These are phyloP conservation scores for Ptiloglossa arizonensis DNA, from an alignment of 1,140 invertebrate genomes.

Conservation along the genomic window DNA sequence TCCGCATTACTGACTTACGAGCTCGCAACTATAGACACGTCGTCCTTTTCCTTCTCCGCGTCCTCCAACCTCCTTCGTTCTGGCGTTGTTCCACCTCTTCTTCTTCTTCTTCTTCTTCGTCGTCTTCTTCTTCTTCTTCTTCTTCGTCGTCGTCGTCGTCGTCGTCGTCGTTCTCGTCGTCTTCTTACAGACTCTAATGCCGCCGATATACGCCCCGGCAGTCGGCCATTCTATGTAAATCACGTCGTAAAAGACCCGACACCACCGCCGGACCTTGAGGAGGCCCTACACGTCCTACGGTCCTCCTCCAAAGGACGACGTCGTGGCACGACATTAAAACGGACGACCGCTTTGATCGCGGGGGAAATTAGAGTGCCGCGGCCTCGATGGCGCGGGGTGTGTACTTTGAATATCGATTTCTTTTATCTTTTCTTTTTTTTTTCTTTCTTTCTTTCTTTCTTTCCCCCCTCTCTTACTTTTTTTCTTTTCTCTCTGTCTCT, in stretches of 20 bases:
- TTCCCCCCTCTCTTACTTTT: background rate
- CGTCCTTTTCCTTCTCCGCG: slow-evolving; percentile 45
- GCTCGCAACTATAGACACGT: slow-evolving; percentile 64
- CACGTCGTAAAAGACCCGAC: slow-evolving; percentile 78
- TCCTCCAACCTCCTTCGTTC: slow-evolving; percentile 40
- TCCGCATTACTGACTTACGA: slow-evolving; percentile 79
- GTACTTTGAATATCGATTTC: slow-evolving; percentile 49
- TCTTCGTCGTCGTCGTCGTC: slow-evolving; percentile 9
- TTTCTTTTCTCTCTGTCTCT: slow-evolving; percentile 40
- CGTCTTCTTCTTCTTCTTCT: background rate
- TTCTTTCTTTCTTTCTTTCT: background rate
- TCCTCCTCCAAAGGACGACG: slow-evolving; percentile 38
- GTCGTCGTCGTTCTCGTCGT: too few relatives aligned
- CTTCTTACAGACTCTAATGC: slow-evolving; percentile 65
- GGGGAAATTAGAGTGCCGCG: slow-evolving; percentile 41
- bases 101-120: background rate
- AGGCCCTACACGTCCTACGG: slow-evolving; percentile 60
- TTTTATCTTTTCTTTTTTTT: slow-evolving; percentile 1
- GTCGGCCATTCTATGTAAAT: slow-evolving; percentile 81
- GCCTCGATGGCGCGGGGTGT: slow-evolving; percentile 4
- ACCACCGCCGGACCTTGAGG: slow-evolving; percentile 70
- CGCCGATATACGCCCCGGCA: slow-evolving; percentile 67
- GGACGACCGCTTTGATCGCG: slow-evolving; percentile 47
- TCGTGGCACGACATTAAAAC: slow-evolving; percentile 53
- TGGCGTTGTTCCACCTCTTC: slow-evolving; percentile 1